phyloP scores from a whole-genome alignment of 1,140 invertebrate genomes.

The Drosophila persimilis region DNA sequence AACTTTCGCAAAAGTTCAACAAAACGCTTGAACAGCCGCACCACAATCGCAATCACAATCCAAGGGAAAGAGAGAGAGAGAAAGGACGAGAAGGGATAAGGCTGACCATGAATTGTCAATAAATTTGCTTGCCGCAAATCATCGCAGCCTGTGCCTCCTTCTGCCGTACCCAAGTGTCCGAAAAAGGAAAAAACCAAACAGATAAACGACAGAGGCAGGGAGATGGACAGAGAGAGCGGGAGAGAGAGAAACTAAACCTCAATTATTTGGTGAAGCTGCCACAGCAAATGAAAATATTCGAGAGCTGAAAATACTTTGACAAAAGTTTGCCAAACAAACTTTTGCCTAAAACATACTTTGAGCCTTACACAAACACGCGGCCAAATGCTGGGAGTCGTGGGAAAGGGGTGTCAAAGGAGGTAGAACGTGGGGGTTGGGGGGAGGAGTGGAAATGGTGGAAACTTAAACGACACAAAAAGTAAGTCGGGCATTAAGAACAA shows the following conservation, averaged over 20 bases:
- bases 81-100: background rate
- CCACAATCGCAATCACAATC: background rate
- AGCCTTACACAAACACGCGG: constrained; percentile 38
- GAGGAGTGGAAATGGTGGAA: constrained; percentile 53
- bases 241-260: constrained; percentile 46
- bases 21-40: constrained; percentile 64
- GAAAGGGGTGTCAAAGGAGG: background rate
- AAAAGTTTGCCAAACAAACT: constrained; percentile 70
- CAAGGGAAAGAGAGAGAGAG: background rate
- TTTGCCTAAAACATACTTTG: constrained; percentile 68
- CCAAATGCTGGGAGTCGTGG: constrained; percentile 1
- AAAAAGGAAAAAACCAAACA: background rate
- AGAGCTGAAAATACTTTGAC: constrained; percentile 71
- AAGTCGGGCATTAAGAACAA: constrained; percentile 75
- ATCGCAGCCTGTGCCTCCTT: constrained; percentile 41
- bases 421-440: background rate
- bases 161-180: constrained; percentile 1
- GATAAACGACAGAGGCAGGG: background rate
- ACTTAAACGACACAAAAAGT: constrained; percentile 64
- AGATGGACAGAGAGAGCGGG: background rate
- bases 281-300: constrained; percentile 76
- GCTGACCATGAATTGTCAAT: constrained; percentile 73
- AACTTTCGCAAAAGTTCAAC: constrained; percentile 77
- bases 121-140: constrained; percentile 79
- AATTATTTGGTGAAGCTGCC: constrained; percentile 75